Percentiles rank a stretch among this genome's conserved stretches.
Evolutionary conservation across 2,113 vertebrate species (phyloP).

Genomic region (Pipa parva): DNA sequence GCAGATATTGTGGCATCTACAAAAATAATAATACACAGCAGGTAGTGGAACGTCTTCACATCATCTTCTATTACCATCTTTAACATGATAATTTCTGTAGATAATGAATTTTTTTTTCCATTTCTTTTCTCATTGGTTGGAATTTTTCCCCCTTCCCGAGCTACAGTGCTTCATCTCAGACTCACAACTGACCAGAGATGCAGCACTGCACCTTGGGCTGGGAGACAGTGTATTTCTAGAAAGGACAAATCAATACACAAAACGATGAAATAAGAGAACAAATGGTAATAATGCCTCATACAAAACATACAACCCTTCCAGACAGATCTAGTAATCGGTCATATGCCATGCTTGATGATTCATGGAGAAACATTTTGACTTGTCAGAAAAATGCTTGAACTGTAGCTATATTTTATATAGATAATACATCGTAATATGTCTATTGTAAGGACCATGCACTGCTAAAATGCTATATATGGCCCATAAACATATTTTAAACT

Average conservation of each 20-base stretch:
- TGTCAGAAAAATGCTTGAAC: too few relatives aligned
- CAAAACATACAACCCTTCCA: neutral
- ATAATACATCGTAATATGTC: too few relatives aligned
- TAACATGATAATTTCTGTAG: too few relatives aligned
- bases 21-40: too few relatives aligned
- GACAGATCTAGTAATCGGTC: neutral
- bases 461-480: neutral
- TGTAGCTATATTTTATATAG: neutral
- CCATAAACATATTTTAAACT: neutral
- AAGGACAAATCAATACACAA: neutral
- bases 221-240: conserved; percentile 56
- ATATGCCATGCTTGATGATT: neutral
- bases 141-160: conserved; percentile 83
- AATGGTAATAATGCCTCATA: neutral
- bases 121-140: conserved; percentile 36
- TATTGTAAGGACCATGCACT: too few relatives aligned
- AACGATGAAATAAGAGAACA: neutral
- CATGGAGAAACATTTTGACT: too few relatives aligned
- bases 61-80: too few relatives aligned
- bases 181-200: conserved; percentile 99
- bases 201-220: conserved; percentile 99
- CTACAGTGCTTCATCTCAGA: conserved; percentile 99
- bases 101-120: neutral
- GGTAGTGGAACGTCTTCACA: too few relatives aligned
- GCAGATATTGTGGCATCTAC: too few relatives aligned